phyloP scores from a whole-genome alignment of 1,140 invertebrate species.

The Caerostris darwini region DNA sequence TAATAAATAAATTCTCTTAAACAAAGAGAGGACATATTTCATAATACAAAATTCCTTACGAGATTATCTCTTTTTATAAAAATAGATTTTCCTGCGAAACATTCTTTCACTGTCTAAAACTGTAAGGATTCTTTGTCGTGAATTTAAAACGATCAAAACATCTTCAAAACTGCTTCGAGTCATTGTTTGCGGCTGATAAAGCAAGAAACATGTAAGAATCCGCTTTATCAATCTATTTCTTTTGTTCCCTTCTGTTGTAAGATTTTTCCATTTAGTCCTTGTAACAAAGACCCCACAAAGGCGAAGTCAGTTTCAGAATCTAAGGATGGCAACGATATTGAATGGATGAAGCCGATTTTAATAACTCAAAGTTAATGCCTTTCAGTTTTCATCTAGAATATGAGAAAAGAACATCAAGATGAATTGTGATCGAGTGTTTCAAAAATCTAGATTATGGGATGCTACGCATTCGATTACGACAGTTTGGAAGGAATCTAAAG shows the following conservation, averaged over 20 bases:
- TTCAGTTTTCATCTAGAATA: conserved; percentile 6
- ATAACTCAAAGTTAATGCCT: conserved; percentile 24
- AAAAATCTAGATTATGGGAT: not conserved
- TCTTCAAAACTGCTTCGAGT: conserved; percentile 32
- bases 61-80: not conserved
- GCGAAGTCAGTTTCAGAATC: not conserved
- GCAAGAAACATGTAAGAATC: conserved; percentile 36
- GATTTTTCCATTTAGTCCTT: conserved; percentile 49
- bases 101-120: not conserved
- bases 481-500: not conserved
- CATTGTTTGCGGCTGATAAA: conserved; percentile 69
- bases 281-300: not conserved
- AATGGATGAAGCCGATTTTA: conserved; percentile 51
- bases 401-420: not conserved
- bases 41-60: not conserved
- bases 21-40: not conserved
- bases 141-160: conserved; percentile 59
- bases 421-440: not conserved
- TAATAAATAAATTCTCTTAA: not conserved
- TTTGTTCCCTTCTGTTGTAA: conserved; percentile 47
- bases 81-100: not conserved
- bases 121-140: conserved; percentile 13
- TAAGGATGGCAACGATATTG: not conserved
- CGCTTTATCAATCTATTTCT: conserved; percentile 38
- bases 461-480: not conserved